phyloP scores from a whole-genome alignment of 2,888 invertebrate species.

The Sericinus montela region DNA sequence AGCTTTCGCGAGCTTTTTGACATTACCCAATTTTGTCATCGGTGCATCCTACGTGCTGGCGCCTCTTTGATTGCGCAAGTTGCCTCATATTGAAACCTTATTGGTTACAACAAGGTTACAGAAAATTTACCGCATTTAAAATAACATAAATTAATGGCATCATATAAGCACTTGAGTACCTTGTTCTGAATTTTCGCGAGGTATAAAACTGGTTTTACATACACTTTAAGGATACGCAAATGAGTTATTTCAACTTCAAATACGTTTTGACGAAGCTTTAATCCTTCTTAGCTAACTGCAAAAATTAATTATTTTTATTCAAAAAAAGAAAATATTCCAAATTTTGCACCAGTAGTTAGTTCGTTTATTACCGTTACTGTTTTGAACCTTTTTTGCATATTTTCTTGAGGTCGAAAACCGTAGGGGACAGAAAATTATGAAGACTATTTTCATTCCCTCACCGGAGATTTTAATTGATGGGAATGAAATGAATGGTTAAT shows the following conservation, averaged over 20 bases:
- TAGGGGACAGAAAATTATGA: too few species aligned
- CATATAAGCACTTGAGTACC: slow-evolving; percentile 18
- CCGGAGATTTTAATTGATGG: too few species aligned
- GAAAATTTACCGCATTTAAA: slow-evolving; percentile 14
- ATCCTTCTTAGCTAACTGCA: too few species aligned
- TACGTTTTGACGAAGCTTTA: too few species aligned
- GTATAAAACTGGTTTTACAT: slow-evolving; percentile 13
- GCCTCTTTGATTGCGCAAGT: slow-evolving; percentile 4
- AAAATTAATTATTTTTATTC: too few species aligned
- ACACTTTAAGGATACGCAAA: slow-evolving; percentile 4
- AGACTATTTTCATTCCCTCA: too few species aligned
- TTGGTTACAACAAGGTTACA: slow-evolving; percentile 14
- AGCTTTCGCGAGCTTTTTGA: slow-evolving; percentile 8
- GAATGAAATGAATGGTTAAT: too few species aligned
- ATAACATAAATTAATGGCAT: slow-evolving; percentile 9
- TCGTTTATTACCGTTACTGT: too few species aligned
- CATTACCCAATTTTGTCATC: background rate
- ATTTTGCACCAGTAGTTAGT: too few species aligned
- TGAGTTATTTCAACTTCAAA: background rate
- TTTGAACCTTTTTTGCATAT: too few species aligned
- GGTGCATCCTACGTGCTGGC: slow-evolving; percentile 10
- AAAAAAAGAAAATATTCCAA: too few species aligned
- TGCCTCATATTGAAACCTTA: slow-evolving; percentile 3
- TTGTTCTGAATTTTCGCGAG: slow-evolving; percentile 23
- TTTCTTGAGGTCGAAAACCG: too few species aligned